Conservation (phyloP, 2,113 vertebrate genomes). For the Cinclus cinclus region DNA sequence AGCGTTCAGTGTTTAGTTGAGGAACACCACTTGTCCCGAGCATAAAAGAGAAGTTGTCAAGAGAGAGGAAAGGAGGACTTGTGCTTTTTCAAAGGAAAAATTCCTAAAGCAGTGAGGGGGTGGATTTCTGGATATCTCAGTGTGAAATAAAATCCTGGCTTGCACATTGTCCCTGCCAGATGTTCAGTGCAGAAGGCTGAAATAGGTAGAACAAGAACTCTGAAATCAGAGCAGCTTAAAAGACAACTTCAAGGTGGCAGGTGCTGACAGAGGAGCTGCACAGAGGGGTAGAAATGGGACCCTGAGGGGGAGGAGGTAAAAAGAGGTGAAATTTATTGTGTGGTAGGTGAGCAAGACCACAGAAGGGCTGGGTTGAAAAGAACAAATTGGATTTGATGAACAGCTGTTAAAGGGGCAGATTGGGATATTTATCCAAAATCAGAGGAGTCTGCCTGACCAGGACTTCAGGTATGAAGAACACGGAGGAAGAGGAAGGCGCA, state of each 20-base stretch:
- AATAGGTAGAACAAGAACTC: neutral
- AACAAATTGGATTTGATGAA: neutral
- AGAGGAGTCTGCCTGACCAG: neutral
- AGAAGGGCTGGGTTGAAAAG: neutral
- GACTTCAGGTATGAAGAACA: neutral
- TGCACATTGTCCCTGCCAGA: neutral
- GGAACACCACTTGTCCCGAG: neutral
- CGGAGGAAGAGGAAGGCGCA: neutral
- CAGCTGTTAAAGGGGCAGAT: neutral
- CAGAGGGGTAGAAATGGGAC: neutral
- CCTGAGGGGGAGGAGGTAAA: neutral
- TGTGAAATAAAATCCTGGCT: neutral
- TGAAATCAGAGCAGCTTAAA: neutral
- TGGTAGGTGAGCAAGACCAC: neutral
- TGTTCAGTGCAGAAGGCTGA: neutral
- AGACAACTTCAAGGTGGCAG: neutral
- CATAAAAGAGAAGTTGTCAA: neutral
- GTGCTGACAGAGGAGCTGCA: neutral
- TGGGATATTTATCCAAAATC: neutral
- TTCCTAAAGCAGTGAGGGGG: neutral
- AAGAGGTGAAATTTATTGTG: neutral
- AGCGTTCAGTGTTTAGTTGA: slow-evolving; percentile 8
- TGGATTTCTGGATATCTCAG: neutral
- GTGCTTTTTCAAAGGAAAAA: neutral
- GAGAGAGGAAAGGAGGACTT: neutral